Evolutionary conservation across 2,113 vertebrate genomes (phyloP).

Genomic region (Recurvirostra avosetta): DNA sequence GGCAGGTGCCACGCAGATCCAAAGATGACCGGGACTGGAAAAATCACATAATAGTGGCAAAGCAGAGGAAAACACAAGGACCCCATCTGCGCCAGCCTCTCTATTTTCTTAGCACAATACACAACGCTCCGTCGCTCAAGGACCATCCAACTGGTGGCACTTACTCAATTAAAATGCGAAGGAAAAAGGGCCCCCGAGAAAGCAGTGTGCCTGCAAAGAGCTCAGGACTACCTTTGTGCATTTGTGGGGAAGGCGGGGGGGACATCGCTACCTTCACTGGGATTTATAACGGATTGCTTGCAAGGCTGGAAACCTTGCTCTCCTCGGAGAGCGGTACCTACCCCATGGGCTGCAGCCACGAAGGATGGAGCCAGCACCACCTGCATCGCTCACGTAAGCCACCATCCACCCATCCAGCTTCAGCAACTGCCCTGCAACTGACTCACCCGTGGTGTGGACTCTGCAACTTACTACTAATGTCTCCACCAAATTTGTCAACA

Average conservation of each 20-base stretch:
- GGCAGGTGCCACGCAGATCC: not conserved
- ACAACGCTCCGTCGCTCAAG: rapidly evolving
- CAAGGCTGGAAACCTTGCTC: not conserved
- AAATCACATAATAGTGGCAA: not conserved
- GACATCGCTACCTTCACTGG: not conserved
- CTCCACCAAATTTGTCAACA: not conserved
- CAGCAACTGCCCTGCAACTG: not conserved
- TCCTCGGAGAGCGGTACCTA: not conserved
- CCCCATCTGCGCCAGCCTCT: not conserved
- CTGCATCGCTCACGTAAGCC: rapidly evolving
- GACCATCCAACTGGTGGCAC: not conserved
- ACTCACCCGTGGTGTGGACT: not conserved
- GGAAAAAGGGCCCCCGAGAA: not conserved
- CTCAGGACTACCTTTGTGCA: not conserved
- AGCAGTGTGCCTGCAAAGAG: not conserved
- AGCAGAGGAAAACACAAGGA: not conserved
- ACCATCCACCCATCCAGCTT: not conserved
- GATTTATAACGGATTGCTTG: not conserved
- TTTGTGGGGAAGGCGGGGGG: not conserved
- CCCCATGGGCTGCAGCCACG: not conserved
- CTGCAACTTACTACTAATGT: not conserved
- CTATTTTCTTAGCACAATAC: not conserved
- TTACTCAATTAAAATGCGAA: not conserved
- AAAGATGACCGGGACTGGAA: not conserved
- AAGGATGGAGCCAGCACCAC: not conserved